Evolutionary conservation across 2,113 vertebrate genomes (phyloP).

Genomic region (Apistogramma diplotaenia): DNA sequence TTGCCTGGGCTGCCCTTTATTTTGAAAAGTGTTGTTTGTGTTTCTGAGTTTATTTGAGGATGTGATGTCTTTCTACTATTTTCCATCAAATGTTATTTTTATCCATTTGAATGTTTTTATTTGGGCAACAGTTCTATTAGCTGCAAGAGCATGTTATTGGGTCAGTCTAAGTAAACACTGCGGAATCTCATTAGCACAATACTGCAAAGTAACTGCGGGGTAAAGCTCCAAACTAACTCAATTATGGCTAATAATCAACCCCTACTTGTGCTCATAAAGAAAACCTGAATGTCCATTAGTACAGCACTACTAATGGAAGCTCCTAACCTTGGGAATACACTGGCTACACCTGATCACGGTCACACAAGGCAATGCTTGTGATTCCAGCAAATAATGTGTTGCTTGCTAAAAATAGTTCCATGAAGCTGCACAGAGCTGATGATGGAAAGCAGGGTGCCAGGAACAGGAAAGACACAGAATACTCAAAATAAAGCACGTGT

Average conservation of each 20-base stretch:
- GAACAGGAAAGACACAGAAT: neutral
- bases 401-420: accelerated
- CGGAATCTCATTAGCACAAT: neutral
- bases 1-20: neutral
- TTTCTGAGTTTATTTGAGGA: neutral
- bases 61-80: neutral
- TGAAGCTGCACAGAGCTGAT: neutral
- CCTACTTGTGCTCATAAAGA: neutral
- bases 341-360: neutral
- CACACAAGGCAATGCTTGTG: neutral
- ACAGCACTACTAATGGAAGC: neutral
- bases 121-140: neutral
- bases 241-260: conserved; percentile 1
- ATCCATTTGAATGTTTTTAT: neutral
- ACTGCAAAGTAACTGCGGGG: neutral
- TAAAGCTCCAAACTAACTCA: neutral
- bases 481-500: neutral
- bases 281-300: neutral
- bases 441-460: neutral
- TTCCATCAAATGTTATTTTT: neutral
- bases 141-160: neutral
- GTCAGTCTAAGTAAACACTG: neutral
- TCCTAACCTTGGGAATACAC: neutral
- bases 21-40: neutral
- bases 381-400: neutral